Percentiles rank a stretch among this genome's conserved stretches.
phyloP scores from a whole-genome alignment of 2,113 vertebrate species.

The Hemicordylus capensis region DNA sequence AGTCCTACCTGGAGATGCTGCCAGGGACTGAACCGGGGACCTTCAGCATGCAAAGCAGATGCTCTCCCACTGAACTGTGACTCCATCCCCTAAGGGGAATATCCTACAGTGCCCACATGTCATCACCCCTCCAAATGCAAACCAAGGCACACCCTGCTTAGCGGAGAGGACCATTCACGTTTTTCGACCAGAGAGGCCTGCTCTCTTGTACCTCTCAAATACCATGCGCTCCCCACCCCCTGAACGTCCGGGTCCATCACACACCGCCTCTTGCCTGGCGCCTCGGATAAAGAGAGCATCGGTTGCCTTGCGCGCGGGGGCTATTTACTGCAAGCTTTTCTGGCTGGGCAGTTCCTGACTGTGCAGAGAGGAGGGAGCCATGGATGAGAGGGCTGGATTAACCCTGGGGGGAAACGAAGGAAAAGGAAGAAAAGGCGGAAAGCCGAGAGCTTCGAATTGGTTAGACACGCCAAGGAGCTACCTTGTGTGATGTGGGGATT shows the following conservation, averaged over 20 bases:
- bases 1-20: too few species aligned
- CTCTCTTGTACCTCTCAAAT: too few species aligned
- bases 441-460: neutral
- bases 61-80: too few species aligned
- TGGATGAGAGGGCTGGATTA: neutral
- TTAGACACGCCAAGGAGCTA: neutral
- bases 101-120: too few species aligned
- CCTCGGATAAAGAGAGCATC: neutral
- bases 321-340: neutral
- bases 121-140: too few species aligned
- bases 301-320: neutral
- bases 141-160: too few species aligned
- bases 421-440: neutral
- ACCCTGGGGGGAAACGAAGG: neutral
- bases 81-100: too few species aligned
- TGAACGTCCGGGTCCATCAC: neutral
- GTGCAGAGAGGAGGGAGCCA: neutral
- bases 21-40: too few species aligned
- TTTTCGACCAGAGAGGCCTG: too few species aligned
- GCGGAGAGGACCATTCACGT: too few species aligned
- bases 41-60: too few species aligned
- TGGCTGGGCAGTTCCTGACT: constrained; percentile 6
- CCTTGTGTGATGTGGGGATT: neutral
- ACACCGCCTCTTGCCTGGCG: neutral
- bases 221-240: neutral